phyloP scores from a whole-genome alignment of 2,888 invertebrate genomes.

The Calliphora vomitoria region DNA sequence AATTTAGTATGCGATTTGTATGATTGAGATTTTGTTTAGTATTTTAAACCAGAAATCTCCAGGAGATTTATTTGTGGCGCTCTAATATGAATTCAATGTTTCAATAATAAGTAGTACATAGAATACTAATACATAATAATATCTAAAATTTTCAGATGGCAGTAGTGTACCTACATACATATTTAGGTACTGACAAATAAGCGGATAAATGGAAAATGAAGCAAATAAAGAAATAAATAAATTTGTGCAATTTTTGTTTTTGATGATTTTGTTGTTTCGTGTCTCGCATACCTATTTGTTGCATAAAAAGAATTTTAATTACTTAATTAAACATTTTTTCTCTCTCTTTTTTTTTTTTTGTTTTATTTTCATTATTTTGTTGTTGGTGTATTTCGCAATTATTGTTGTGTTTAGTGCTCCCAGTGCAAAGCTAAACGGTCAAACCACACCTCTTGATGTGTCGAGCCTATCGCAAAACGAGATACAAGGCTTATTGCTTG shows the following conservation, averaged over 20 bases:
- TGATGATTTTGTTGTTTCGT: constrained; percentile 36
- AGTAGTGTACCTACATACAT: not conserved
- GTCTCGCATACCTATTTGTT: constrained; percentile 65
- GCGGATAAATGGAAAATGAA: constrained; percentile 12
- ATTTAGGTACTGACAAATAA: not conserved
- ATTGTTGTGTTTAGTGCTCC: constrained; percentile 80
- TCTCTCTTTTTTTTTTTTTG: constrained; percentile 47
- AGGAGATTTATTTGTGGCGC: too few relatives aligned
- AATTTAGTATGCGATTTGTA: too few relatives aligned
- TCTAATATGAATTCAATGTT: too few relatives aligned
- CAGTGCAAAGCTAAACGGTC: constrained; percentile 84
- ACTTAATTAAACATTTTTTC: constrained; percentile 64
- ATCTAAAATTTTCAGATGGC: not conserved
- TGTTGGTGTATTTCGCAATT: constrained; percentile 56
- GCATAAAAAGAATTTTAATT: constrained; percentile 68
- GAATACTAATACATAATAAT: not conserved
- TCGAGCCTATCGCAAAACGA: constrained; percentile 85
- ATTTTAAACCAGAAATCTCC: too few relatives aligned
- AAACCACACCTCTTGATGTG: constrained; percentile 85
- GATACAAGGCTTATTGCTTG: constrained; percentile 85
- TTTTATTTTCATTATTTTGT: constrained; percentile 46
- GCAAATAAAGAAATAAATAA: constrained; percentile 8
- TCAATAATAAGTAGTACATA: too few relatives aligned
- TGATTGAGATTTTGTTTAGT: too few relatives aligned
- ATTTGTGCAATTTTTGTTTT: constrained; percentile 62